Evolutionary conservation across 2,888 invertebrate species (phyloP).

Genomic region (Phortica magna): DNA sequence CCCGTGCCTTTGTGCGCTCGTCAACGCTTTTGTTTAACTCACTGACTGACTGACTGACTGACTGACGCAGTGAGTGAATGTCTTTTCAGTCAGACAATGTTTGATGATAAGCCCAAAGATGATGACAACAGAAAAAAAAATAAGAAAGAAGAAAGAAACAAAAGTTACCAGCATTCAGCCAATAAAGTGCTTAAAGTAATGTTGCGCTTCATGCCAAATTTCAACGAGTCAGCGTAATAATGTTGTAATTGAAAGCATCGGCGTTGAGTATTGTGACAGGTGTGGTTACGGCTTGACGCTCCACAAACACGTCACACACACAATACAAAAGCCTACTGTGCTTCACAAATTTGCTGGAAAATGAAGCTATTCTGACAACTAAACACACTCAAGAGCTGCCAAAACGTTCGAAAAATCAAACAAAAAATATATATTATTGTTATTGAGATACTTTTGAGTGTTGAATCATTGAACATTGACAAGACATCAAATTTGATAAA

Average conservation of each 20-base stretch:
- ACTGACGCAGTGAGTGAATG: background rate
- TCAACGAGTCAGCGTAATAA: constrained; percentile 68
- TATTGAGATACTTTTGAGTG: no score
- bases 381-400: background rate
- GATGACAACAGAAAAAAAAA: constrained; percentile 9
- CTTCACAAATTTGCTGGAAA: constrained; percentile 8
- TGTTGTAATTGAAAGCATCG: constrained; percentile 49
- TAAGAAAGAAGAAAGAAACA: background rate
- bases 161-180: constrained; percentile 57
- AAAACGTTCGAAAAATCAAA: background rate
- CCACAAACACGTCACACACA: no score
- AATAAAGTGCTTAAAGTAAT: constrained; percentile 68
- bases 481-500: no score
- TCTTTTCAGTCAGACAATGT: background rate
- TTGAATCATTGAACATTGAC: no score
- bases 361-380: constrained; percentile 11
- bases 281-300: background rate
- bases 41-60: background rate
- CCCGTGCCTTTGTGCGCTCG: background rate
- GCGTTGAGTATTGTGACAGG: no score
- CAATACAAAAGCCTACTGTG: background rate
- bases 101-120: constrained; percentile 28
- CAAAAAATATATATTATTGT: background rate
- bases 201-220: constrained; percentile 49
- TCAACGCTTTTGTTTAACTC: background rate